Evolutionary conservation across 1,140 invertebrate genomes (phyloP).

Genomic region (Polypedilum vanderplanki): DNA sequence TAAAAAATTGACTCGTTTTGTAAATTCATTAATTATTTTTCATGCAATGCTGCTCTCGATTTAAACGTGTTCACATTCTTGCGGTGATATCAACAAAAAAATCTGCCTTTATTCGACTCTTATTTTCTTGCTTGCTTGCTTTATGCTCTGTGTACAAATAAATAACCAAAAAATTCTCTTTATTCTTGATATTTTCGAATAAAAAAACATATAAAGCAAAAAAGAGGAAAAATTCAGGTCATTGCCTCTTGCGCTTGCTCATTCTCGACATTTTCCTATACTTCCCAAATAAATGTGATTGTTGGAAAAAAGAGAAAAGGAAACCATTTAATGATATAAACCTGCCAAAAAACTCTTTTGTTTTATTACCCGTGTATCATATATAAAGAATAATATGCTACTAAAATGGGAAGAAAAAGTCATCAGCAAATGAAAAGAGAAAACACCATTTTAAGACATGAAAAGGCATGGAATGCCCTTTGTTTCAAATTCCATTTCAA

Average conservation of each 20-base stretch:
- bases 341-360: conserved; percentile 17
- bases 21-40: conserved; percentile 14
- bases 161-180: background rate
- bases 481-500: too few relatives aligned
- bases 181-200: too few relatives aligned
- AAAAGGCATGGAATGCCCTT: too few relatives aligned
- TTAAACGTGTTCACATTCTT: background rate
- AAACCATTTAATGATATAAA: conserved; percentile 27
- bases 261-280: background rate
- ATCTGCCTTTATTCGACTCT: too few relatives aligned
- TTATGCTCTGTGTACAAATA: background rate
- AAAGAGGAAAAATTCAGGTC: background rate
- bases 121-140: background rate
- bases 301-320: background rate
- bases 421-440: conserved; percentile 23
- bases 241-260: conserved; percentile 10
- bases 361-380: conserved; percentile 26
- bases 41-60: background rate
- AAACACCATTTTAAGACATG: too few relatives aligned
- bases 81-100: conserved; percentile 11
- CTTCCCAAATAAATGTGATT: background rate
- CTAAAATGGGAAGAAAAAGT: background rate
- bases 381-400: conserved; percentile 8
- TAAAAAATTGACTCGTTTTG: background rate
- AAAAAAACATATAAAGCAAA: background rate